These are phyloP conservation scores for Gorsachius magnificus DNA, from an alignment of 2,797 vertebrate genomes.

Conservation along the genomic window DNA sequence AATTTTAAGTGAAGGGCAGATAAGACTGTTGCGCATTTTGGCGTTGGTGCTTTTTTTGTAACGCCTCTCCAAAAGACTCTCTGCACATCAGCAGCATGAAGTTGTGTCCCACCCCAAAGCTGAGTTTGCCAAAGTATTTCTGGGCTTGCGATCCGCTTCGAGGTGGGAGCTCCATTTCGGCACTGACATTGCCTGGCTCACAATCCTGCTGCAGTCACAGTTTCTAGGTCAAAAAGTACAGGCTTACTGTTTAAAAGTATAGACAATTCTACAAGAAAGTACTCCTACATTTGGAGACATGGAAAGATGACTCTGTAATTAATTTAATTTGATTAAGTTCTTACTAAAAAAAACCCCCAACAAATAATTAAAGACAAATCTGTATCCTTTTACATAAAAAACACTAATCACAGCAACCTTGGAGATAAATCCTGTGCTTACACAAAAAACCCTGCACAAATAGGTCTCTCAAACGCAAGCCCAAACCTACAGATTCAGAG, in stretches of 20 bases:
- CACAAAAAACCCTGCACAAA: fast-evolving
- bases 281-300: not conserved
- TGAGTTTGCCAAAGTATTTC: not conserved
- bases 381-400: not conserved
- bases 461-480: not conserved
- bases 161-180: not conserved
- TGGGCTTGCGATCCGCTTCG: not conserved
- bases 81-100: not conserved
- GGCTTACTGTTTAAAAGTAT: not conserved
- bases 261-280: not conserved
- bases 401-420: not conserved
- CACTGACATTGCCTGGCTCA: not conserved
- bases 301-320: not conserved
- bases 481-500: not conserved
- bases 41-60: not conserved
- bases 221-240: not conserved
- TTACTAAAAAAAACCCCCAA: not conserved
- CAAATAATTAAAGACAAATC: not conserved
- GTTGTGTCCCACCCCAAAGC: not conserved
- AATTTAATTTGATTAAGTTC: not conserved
- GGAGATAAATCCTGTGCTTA: fast-evolving
- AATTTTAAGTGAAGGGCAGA: not conserved
- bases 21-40: not conserved
- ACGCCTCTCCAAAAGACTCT: not conserved
- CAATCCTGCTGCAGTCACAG: not conserved